Evolutionary conservation across 2,113 vertebrate genomes (phyloP).

Genomic region (Thymallus thymallus): DNA sequence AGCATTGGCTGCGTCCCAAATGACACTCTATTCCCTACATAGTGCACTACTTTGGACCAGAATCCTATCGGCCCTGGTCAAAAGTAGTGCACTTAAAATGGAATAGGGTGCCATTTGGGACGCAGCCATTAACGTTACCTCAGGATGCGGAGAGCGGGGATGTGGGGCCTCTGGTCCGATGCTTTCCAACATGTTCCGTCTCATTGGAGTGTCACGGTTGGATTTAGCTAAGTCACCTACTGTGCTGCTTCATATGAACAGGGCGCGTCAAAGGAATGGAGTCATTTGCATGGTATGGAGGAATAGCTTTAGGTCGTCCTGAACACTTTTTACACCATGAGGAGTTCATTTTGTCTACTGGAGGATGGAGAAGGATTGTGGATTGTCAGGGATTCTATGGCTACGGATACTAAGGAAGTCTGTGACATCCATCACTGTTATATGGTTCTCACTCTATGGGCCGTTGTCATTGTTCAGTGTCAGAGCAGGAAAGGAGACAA

Average conservation of each 20-base stretch:
- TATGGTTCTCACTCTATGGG: background rate
- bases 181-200: constrained; percentile 20
- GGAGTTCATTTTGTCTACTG: no score
- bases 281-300: constrained; percentile 16
- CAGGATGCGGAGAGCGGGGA: background rate
- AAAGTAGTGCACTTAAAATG: no score
- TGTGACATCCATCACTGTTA: background rate
- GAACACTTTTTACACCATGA: no score
- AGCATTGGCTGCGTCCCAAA: no score
- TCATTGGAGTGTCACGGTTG: constrained; percentile 9
- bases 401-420: background rate
- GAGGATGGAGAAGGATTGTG: background rate
- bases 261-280: constrained; percentile 8
- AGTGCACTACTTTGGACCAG: no score
- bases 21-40: no score
- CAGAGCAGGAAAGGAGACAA: no score
- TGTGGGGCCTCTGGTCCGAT: background rate
- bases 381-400: background rate
- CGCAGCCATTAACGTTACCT: background rate
- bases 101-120: no score
- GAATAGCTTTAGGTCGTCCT: background rate
- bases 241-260: background rate
- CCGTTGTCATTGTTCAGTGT: background rate
- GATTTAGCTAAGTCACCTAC: constrained; percentile 12
- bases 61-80: no score